phyloP scores from a whole-genome alignment of 2,888 invertebrate species.

The Catocala fraxini region DNA sequence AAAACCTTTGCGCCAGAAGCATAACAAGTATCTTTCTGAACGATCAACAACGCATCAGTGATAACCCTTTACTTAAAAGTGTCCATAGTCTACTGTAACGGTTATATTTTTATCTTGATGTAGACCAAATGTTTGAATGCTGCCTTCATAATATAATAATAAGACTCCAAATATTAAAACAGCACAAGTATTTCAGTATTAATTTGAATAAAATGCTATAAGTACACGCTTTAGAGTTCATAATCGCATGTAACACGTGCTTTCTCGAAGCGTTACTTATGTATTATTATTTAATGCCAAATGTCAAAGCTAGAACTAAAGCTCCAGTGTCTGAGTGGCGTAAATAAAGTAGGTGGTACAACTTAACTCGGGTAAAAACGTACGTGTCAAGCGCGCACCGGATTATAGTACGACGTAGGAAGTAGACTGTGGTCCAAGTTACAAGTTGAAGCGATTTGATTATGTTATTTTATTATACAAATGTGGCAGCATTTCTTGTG shows the following conservation, averaged over 20 bases:
- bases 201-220: background rate
- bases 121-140: no score
- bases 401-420: conserved; percentile 35
- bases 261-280: background rate
- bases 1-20: no score
- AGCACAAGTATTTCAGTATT: no score
- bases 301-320: conserved; percentile 18
- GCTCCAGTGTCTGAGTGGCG: conserved; percentile 17
- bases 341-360: conserved; percentile 34
- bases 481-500: no score
- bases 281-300: conserved; percentile 16
- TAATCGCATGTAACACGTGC: background rate
- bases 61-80: no score
- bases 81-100: no score
- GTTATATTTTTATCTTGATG: no score
- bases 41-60: no score
- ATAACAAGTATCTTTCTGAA: no score
- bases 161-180: no score
- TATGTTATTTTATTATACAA: no score
- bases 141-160: no score
- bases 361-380: conserved; percentile 34
- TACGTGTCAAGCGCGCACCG: conserved; percentile 41
- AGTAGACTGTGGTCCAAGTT: conserved; percentile 15
- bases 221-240: background rate
- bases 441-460: conserved; percentile 9